phyloP scores from a whole-genome alignment of 2,888 invertebrate genomes.

The Psococerastis gibbosa region DNA sequence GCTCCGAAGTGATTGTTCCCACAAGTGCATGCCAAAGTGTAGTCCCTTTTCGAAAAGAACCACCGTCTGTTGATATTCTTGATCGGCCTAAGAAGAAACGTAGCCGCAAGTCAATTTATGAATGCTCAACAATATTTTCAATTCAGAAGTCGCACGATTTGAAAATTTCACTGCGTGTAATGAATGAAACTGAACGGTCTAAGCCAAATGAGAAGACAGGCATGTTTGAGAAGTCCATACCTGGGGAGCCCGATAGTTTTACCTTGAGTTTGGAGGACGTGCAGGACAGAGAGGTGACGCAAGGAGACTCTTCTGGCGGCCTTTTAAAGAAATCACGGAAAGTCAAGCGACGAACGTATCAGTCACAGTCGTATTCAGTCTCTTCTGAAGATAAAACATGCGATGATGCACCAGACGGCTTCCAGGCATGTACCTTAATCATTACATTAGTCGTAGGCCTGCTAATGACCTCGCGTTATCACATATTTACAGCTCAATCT shows the following conservation, averaged over 20 bases:
- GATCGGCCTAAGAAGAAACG: not conserved
- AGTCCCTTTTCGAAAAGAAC: not conserved
- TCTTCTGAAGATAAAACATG: not conserved
- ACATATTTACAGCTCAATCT: too few species aligned
- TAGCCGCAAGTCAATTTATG: not conserved
- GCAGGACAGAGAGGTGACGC: not conserved
- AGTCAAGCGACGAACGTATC: not conserved
- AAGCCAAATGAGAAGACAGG: not conserved
- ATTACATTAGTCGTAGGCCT: too few species aligned
- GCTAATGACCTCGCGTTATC: too few species aligned
- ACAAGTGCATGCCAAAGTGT: not conserved
- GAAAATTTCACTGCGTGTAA: not conserved
- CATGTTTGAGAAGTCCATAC: not conserved
- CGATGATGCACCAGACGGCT: not conserved
- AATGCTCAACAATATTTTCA: constrained; percentile 1
- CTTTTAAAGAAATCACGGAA: not conserved
- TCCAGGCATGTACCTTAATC: not conserved
- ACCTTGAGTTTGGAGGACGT: not conserved
- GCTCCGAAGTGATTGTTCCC: not conserved
- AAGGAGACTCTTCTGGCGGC: not conserved
- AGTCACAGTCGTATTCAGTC: not conserved
- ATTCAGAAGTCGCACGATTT: constrained; percentile 8
- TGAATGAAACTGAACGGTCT: not conserved
- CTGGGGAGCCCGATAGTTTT: not conserved
- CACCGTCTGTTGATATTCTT: not conserved